Conservation (phyloP, 2,888 invertebrate genomes). For the Pharmacophagus antenor region DNA sequence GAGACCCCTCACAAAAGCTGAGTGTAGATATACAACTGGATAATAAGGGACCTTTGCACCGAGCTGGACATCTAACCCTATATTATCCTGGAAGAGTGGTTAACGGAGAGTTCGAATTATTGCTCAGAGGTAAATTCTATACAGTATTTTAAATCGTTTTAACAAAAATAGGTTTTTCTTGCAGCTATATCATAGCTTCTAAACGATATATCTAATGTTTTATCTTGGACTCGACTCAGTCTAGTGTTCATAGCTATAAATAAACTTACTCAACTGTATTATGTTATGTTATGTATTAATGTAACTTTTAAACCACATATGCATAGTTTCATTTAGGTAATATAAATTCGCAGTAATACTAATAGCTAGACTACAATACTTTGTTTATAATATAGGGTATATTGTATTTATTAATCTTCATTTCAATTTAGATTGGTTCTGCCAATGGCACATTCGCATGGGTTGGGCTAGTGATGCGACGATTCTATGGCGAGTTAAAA, state of each 20-base stretch:
- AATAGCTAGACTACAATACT: no score
- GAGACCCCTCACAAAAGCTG: slow-evolving; percentile 88
- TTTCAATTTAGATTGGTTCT: slow-evolving; percentile 72
- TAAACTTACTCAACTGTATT: no score
- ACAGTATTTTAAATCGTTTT: neutral
- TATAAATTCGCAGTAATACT: no score
- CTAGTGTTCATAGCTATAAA: no score
- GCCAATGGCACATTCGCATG: slow-evolving; percentile 79
- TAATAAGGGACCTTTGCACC: slow-evolving; percentile 81
- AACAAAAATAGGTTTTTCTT: no score
- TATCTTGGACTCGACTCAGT: no score
- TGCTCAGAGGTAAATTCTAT: slow-evolving; percentile 47
- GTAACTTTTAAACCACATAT: neutral
- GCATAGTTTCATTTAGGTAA: neutral
- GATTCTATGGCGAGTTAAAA: slow-evolving; percentile 82
- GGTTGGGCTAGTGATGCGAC: slow-evolving; percentile 86
- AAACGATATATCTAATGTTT: no score
- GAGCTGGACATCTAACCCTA: slow-evolving; percentile 83
- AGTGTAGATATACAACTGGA: slow-evolving; percentile 82
- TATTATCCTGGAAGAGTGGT: slow-evolving; percentile 89
- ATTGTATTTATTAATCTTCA: neutral
- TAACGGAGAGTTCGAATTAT: slow-evolving; percentile 84
- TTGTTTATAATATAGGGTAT: no score
- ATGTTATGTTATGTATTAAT: no score
- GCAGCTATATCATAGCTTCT: no score